Conservation (phyloP, 1,140 invertebrate species). For the Mercenaria mercenaria region DNA sequence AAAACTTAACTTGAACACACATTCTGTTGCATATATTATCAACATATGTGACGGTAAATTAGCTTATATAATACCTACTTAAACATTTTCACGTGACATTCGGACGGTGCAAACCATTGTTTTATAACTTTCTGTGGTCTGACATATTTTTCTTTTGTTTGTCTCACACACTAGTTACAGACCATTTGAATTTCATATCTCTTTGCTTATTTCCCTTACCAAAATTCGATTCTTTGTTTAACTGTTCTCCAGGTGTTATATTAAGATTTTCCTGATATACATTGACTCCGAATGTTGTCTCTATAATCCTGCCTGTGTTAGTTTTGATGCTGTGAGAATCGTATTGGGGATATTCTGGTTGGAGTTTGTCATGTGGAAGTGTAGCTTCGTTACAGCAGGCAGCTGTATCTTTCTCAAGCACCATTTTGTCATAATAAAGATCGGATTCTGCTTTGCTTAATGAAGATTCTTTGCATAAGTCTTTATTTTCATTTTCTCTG, state of each 20-base stretch:
- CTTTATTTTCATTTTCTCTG: slow-evolving; percentile 40
- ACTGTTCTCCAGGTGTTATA: background rate
- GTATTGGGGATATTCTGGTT: background rate
- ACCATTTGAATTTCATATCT: slow-evolving; percentile 14
- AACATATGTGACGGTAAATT: too few species aligned
- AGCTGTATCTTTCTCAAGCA: background rate
- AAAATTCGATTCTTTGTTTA: background rate
- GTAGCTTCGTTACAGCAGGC: background rate
- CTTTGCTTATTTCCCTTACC: background rate
- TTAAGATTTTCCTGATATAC: background rate
- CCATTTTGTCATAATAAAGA: background rate
- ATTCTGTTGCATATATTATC: too few species aligned
- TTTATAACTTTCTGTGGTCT: too few species aligned
- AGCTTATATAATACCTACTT: too few species aligned
- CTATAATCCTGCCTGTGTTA: background rate
- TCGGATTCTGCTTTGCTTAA: background rate
- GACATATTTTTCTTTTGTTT: background rate
- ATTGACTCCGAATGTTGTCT: slow-evolving; percentile 42
- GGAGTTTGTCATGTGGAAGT: background rate
- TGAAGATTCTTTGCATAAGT: background rate
- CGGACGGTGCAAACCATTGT: too few species aligned
- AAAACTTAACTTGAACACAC: too few species aligned
- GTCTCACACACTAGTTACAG: slow-evolving; percentile 47
- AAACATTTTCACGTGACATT: too few species aligned
- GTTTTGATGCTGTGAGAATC: background rate